Base-by-base conservation (phyloP, 1,140 invertebrate genomes). In the Bombus vancouverensis region DNA sequence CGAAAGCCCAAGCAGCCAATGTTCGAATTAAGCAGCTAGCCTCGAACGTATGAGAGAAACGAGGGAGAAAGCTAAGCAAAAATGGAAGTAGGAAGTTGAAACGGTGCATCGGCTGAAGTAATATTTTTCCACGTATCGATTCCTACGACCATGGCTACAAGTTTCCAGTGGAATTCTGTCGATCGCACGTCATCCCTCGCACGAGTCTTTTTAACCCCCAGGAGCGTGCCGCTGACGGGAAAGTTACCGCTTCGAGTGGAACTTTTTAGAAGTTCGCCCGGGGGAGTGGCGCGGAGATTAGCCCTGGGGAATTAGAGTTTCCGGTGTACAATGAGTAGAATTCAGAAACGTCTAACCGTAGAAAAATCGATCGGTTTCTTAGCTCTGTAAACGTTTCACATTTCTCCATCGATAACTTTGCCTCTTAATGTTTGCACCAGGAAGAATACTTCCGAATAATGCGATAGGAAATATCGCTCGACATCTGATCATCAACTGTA, bases 291-390 rank as follows among this genome's bases (percentile, higher is more conserved):
- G 74, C 74, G 87, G 85, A 87, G 89, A 91, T 90, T 91, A 90
- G 87, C 90, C 76, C 89, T 80, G 68, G 85, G 87, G 87, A 91
- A 86, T 90, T 90, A 81, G 81, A 91, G 87, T 90, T 90, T 85
- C 85, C 84, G 87, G 47, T 87, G 47, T 83, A 89, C 87, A 90
- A 91, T 91, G 87, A 89, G 85, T 71, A 71, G 87, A 89, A 90
- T 89, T 87, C 87, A 71, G 81, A 90, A 90, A 86, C 78, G 78
- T 90, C 83, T 82, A 44, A 72, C 84, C 59, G 80, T 66, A 2
- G 47, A 66, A 59, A 87, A 89, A 88, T 90, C 89, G 81, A 90
- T 83, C 86, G 34, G 70, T 39, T 74, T 65, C 86, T 79, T 85
- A 34, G 68, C 25, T 13, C 34, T 32, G 25, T 32, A 44, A 37